These are phyloP conservation scores for Hylia prasina DNA, from an alignment of 2,113 vertebrate species.

Conservation along the genomic window DNA sequence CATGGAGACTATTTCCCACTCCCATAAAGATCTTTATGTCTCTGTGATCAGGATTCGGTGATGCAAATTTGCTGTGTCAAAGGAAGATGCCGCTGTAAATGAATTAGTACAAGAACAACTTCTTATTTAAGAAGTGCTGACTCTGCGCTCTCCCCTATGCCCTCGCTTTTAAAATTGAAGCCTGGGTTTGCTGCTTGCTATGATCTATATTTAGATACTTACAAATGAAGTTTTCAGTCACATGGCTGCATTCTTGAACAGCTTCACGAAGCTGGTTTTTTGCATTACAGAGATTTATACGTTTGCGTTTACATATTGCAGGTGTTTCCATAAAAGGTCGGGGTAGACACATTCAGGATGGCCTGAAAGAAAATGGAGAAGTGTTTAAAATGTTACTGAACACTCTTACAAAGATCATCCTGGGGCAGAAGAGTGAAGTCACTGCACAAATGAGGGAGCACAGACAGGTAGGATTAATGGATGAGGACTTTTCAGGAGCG, in stretches of 20 bases:
- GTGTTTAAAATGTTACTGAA: slow-evolving; percentile 67
- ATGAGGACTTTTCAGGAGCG: neutral
- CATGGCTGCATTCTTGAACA: neutral
- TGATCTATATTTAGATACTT: slow-evolving; percentile 63
- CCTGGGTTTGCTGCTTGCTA: slow-evolving; percentile 49
- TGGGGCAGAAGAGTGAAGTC: slow-evolving; percentile 69
- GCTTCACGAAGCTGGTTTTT: neutral
- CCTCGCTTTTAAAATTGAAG: slow-evolving; percentile 57
- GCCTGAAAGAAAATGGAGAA: slow-evolving; percentile 78
- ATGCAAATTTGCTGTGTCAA: slow-evolving; percentile 67
- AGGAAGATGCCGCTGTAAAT: slow-evolving; percentile 50
- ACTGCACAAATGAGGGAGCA: slow-evolving; percentile 70
- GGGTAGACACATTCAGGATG: slow-evolving; percentile 74
- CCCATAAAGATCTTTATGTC: slow-evolving; percentile 60
- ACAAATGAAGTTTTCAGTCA: slow-evolving; percentile 46
- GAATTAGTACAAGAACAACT: slow-evolving; percentile 58
- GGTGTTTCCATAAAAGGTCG: slow-evolving; percentile 76
- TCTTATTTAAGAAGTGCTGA: slow-evolving; percentile 65
- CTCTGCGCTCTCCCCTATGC: slow-evolving; percentile 44
- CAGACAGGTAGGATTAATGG: slow-evolving; percentile 59
- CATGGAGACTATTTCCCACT: slow-evolving; percentile 22
- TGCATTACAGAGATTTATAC: slow-evolving; percentile 2
- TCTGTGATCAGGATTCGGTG: slow-evolving; percentile 1
- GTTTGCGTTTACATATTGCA: slow-evolving; percentile 46
- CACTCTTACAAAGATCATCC: slow-evolving; percentile 62